Evolutionary conservation across 2,888 invertebrate genomes (phyloP).

Genomic region (Odiellus spinosus): DNA sequence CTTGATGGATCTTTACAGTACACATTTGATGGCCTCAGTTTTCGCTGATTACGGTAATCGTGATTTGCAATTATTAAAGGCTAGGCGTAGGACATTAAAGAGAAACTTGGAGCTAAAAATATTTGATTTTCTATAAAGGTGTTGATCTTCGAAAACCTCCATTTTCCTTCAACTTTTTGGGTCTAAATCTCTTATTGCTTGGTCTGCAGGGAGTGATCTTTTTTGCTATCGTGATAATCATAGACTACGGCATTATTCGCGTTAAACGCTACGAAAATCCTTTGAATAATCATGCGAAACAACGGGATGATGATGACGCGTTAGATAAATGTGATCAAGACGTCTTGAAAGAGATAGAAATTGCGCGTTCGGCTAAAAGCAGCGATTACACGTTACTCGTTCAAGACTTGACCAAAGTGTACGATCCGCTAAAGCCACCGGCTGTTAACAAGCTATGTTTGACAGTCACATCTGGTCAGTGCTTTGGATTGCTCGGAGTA

Average conservation of each 20-base stretch:
- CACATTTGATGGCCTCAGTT: constrained; percentile 36
- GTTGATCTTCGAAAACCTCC: constrained; percentile 19
- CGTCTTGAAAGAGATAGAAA: too few relatives aligned
- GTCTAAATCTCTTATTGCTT: constrained; percentile 48
- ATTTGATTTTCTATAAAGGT: too few relatives aligned
- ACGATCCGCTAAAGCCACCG: constrained; percentile 16
- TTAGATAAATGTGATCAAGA: too few relatives aligned
- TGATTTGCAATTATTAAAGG: too few relatives aligned
- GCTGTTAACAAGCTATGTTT: constrained; percentile 19
- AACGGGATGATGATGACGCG: too few relatives aligned
- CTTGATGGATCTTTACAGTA: constrained; percentile 56
- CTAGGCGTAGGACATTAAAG: too few relatives aligned
- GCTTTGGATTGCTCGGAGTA: constrained; percentile 17
- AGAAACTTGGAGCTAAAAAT: too few relatives aligned
- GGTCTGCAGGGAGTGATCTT: constrained; percentile 45
- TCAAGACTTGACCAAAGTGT: constrained; percentile 5
- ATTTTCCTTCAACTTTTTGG: constrained; percentile 44
- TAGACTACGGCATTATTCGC: constrained; percentile 35
- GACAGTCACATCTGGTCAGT: constrained; percentile 14
- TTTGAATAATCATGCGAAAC: too few relatives aligned
- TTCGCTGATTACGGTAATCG: constrained; percentile 26
- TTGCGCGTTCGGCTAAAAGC: too few relatives aligned
- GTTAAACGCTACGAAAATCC: too few relatives aligned
- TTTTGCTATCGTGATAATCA: constrained; percentile 38
- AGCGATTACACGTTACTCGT: too few relatives aligned